Evolutionary conservation across 2,888 invertebrate genomes (phyloP), one percentile per base, ranked within the genome.

Genomic region (Syrista parreyssii): DNA sequence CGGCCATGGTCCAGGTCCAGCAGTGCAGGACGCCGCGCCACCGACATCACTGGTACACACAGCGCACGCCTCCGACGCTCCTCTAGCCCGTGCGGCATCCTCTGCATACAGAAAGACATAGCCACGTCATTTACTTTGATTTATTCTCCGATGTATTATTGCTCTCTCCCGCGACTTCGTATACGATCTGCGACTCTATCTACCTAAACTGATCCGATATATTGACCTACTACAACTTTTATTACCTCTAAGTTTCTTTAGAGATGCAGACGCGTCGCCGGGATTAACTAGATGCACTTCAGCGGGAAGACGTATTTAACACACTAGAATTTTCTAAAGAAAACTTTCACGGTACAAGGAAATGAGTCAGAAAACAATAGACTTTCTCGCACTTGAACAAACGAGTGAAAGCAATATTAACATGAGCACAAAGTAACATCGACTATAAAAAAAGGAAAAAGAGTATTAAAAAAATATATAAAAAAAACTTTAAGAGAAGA

Each of bases 21-120:
- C 89, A 84, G 83, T 82, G 85, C 81, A 84, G 88, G 90, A 82
- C 84, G 88, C 88, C 87, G 87, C 87, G 93, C 93, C 93, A 93
- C 93, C 94, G 91, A 94, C 95, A 95, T 95, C 95, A 95, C 94
- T 94, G 94, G 93, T 92, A 92, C 92, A 92, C 92, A 90, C 91
- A 88, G 91, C 92, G 92, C 91, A 87, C 88, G 87, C 89, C 90
- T 88, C 89, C 89, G 86, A 84, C 77, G 80, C 82, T 85, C 87
- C 88, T 87, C 87, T 88, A 86, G 84, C 83, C 88, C 86, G 86
- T 90, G 90, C 90, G 88, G 91, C 91, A 91, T 91, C 89, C 90
- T 91, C 91, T 89, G 85, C 77, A 83, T 76, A 75, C 76, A 76
- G 32, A 71, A 31, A 55, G 9, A 55, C 23, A 55, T 55, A 55